These are phyloP conservation scores for Eubasilissa regina DNA, from an alignment of 1,140 invertebrate genomes.

Conservation along the genomic window DNA sequence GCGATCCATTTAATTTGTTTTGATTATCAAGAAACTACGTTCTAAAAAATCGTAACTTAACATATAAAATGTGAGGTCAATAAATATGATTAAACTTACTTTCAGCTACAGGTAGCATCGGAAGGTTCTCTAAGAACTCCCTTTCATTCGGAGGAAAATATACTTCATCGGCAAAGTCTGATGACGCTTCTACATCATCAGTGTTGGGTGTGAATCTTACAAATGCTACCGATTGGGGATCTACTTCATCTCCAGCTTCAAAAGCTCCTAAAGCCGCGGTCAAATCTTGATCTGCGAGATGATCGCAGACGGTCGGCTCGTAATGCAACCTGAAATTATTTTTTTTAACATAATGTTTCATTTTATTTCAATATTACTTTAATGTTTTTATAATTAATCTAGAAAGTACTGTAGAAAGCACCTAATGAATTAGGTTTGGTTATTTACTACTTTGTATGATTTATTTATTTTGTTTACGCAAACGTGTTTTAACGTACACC, in stretches of 20 bases:
- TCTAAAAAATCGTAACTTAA: too few species aligned
- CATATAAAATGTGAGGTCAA: background rate
- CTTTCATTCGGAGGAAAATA: constrained; percentile 78
- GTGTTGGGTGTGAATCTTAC: constrained; percentile 85
- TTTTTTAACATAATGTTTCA: too few species aligned
- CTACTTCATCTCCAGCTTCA: constrained; percentile 71
- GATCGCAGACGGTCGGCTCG: constrained; percentile 64
- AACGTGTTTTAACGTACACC: too few species aligned
- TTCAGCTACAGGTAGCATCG: constrained; percentile 43
- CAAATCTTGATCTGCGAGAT: constrained; percentile 70
- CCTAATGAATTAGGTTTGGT: too few species aligned
- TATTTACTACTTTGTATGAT: too few species aligned
- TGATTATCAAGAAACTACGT: too few species aligned
- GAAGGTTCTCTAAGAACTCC: constrained; percentile 52
- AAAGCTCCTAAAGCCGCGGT: constrained; percentile 70
- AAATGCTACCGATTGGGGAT: constrained; percentile 80
- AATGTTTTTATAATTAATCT: too few species aligned
- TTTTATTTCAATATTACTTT: too few species aligned
- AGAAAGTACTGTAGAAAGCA: too few species aligned
- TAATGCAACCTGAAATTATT: constrained; percentile 62
- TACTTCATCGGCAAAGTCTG: constrained; percentile 83
- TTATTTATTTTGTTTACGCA: too few species aligned
- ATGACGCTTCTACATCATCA: constrained; percentile 71
- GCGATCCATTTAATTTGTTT: too few species aligned
- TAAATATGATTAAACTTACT: constrained; percentile 34